phyloP scores from a whole-genome alignment of 2,113 vertebrate species.

The Platycercus adscitus region DNA sequence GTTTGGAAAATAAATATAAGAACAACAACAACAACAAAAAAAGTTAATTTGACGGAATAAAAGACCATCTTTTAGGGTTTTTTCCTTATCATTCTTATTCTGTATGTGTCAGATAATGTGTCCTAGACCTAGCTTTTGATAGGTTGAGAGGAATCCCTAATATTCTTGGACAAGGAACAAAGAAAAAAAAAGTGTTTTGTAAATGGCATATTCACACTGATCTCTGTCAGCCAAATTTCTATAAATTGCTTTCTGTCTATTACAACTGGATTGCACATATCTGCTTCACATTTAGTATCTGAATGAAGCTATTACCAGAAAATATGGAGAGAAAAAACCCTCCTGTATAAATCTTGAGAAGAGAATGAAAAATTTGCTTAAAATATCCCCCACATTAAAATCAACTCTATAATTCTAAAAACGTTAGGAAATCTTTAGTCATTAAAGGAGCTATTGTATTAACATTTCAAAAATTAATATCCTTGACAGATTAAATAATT shows the following conservation, averaged over 20 bases:
- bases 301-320: background rate
- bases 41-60: background rate
- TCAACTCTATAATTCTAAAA: background rate
- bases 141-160: background rate
- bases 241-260: background rate
- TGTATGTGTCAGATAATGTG: background rate
- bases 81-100: background rate
- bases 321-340: background rate
- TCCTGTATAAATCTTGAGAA: background rate
- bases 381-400: background rate
- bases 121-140: background rate
- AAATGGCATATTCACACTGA: background rate
- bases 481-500: background rate
- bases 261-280: background rate
- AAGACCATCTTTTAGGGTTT: background rate
- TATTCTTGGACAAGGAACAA: background rate
- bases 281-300: background rate
- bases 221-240: background rate
- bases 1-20: background rate
- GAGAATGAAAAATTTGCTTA: background rate
- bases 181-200: background rate
- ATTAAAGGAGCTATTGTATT: background rate
- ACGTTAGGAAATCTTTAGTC: background rate
- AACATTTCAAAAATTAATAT: slow-evolving; percentile 1
- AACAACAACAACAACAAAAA: background rate